Conservation (phyloP, 2,113 vertebrate species). For the Regulus satrapa region DNA sequence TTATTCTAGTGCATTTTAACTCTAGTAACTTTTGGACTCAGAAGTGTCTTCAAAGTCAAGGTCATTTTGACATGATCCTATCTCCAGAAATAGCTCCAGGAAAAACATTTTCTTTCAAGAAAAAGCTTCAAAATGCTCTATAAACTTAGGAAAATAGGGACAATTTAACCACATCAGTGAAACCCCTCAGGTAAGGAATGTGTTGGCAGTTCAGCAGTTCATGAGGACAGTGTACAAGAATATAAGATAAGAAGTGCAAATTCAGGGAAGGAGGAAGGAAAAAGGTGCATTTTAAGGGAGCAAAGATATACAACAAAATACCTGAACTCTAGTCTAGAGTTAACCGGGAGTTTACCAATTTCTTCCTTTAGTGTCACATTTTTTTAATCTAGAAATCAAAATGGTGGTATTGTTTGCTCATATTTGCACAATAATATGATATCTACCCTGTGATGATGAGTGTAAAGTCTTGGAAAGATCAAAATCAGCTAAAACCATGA, state of each 20-base stretch:
- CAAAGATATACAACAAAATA: neutral
- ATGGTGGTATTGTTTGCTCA: neutral
- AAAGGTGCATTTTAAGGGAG: neutral
- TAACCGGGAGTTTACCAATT: neutral
- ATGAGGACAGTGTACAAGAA: neutral
- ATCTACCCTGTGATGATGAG: neutral
- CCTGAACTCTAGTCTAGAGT: neutral
- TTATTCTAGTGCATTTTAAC: neutral
- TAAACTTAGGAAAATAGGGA: neutral
- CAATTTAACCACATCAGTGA: neutral
- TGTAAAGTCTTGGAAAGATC: neutral
- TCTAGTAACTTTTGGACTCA: neutral
- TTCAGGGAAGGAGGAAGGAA: neutral
- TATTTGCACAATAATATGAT: neutral
- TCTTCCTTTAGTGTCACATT: neutral
- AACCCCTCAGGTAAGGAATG: neutral
- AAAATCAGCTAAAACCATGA: neutral
- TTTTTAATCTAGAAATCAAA: neutral
- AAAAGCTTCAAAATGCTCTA: neutral
- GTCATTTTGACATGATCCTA: neutral
- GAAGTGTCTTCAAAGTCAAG: constrained; percentile 1
- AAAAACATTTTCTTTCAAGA: neutral
- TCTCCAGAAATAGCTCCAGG: constrained; percentile 4
- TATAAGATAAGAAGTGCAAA: neutral
- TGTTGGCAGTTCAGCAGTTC: neutral